Percentiles rank a stretch among this genome's conserved stretches.
phyloP scores from a whole-genome alignment of 2,888 invertebrate genomes.

The Noctua janthe region DNA sequence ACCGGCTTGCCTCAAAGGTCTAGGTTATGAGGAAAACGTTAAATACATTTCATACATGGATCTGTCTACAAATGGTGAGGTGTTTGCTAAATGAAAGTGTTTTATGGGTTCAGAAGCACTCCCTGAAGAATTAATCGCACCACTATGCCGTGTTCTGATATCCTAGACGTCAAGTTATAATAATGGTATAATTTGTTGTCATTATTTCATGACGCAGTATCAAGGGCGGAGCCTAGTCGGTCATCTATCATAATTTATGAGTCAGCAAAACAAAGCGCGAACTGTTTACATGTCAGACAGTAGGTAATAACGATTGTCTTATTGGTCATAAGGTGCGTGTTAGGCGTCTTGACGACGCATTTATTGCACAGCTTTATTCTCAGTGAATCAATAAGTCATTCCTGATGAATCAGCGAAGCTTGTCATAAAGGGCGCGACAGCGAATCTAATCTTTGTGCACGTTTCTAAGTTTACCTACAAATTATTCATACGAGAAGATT shows the following conservation, averaged over 20 bases:
- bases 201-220: conserved; percentile 78
- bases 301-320: conserved; percentile 70
- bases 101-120: conserved; percentile 37
- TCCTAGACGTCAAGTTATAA: conserved; percentile 71
- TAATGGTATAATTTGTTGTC: conserved; percentile 80
- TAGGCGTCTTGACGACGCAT: conserved; percentile 72
- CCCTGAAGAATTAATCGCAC: conserved; percentile 58
- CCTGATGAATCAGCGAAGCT: conserved; percentile 68
- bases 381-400: conserved; percentile 70
- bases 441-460: conserved; percentile 43
- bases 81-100: conserved; percentile 60
- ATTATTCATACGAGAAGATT: conserved; percentile 51
- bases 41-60: conserved; percentile 24
- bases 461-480: conserved; percentile 26
- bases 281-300: conserved; percentile 67
- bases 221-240: conserved; percentile 73
- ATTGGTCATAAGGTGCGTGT: conserved; percentile 72
- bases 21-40: conserved; percentile 58
- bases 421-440: conserved; percentile 27
- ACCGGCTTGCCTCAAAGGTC: conserved; percentile 55
- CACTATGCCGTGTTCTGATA: conserved; percentile 65
- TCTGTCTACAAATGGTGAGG: conserved; percentile 51
- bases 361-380: conserved; percentile 64
- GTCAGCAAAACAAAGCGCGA: conserved; percentile 75
- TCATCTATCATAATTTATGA: conserved; percentile 80